phyloP scores from a whole-genome alignment of 1,140 invertebrate genomes.

The Yoshiicerus persimilis region DNA sequence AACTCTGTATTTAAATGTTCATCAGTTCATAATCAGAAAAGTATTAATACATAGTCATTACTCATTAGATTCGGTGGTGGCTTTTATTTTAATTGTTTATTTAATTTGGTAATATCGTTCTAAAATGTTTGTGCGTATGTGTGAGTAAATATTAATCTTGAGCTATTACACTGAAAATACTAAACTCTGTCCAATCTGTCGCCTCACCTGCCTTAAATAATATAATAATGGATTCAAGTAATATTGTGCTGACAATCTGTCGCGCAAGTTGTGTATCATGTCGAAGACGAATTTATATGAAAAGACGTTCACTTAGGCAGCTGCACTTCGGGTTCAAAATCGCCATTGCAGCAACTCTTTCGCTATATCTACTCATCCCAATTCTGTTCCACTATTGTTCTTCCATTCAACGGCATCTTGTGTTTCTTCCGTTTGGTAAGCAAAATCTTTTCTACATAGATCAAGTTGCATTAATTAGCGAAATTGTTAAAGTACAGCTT shows the following conservation, averaged over 20 bases:
- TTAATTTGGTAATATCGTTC: background rate
- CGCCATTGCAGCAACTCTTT: constrained; percentile 39
- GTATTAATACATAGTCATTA: background rate
- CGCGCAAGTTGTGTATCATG: constrained; percentile 2
- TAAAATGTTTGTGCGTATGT: no score
- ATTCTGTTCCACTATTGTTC: constrained; percentile 37
- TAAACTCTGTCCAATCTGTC: background rate
- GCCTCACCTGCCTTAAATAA: background rate
- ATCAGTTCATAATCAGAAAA: no score
- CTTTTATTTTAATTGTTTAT: background rate
- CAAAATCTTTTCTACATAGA: background rate
- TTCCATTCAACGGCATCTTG: constrained; percentile 45
- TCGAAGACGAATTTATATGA: constrained; percentile 34
- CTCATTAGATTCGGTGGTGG: background rate
- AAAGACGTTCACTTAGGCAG: constrained; percentile 44
- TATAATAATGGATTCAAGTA: background rate
- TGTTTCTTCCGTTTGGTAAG: constrained; percentile 48
- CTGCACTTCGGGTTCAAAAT: constrained; percentile 46
- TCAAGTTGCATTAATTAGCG: background rate
- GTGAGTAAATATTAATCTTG: no score
- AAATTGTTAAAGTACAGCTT: no score
- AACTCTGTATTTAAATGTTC: no score
- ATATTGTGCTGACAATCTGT: constrained; percentile 9
- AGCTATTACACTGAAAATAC: background rate
- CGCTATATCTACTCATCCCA: constrained; percentile 45